A percentile compares a stretch with the other conserved stretches of the same genome.
Conservation (phyloP, 2,113 vertebrate genomes). For the Tamias sibiricus region DNA sequence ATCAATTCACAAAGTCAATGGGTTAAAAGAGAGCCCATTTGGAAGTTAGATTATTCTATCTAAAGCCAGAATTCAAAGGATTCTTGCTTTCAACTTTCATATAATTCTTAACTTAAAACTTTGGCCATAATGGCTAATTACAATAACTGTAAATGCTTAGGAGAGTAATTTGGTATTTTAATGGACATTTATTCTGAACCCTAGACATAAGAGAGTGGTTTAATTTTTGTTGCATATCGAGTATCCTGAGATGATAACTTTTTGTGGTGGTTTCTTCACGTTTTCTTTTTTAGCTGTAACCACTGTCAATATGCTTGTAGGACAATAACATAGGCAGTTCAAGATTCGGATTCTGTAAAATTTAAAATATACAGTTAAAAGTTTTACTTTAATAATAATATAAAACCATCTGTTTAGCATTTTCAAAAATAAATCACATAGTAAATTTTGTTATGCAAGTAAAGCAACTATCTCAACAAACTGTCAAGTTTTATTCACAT, state of each 20-base stretch:
- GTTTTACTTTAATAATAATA: conserved; percentile 46
- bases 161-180: conserved; percentile 74
- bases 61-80: conserved; percentile 71
- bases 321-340: conserved; percentile 89
- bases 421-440: conserved; percentile 69
- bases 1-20: conserved; percentile 73
- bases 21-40: conserved; percentile 69
- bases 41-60: conserved; percentile 62
- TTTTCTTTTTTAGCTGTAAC: conserved; percentile 81
- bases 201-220: conserved; percentile 66
- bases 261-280: conserved; percentile 85
- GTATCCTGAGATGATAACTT: conserved; percentile 87
- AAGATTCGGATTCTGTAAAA: conserved; percentile 85
- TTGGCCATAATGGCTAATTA: conserved; percentile 75
- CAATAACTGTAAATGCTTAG: conserved; percentile 65
- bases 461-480: conserved; percentile 76
- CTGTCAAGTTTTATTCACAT: conserved; percentile 86
- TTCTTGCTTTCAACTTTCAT: conserved; percentile 67
- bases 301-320: conserved; percentile 88
- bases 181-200: conserved; percentile 65
- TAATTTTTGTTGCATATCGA: conserved; percentile 82
- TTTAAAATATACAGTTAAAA: conserved; percentile 78
- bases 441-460: conserved; percentile 57
- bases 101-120: conserved; percentile 69
- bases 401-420: conserved; percentile 42